Base-by-base conservation (phyloP, 2,888 invertebrate genomes). In the Andrena flavipes region DNA sequence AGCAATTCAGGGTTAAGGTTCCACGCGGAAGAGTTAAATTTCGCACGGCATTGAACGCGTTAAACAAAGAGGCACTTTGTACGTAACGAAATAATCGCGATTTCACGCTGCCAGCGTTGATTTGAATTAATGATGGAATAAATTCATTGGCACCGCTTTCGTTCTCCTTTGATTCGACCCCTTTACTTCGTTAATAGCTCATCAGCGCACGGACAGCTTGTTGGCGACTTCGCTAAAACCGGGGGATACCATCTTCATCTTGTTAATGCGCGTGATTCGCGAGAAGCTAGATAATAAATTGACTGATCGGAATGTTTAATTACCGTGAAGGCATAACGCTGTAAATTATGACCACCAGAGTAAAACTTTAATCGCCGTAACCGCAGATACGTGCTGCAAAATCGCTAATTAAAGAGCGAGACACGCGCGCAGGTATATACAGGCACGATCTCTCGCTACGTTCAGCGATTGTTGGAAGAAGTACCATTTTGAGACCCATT, bases 261-360 rank as follows among this genome's bases (percentile, higher is more conserved):
- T 30, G 6, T 56, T 26, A 54, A 49, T 48, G 26, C 48, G 42
- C 20, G 63, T 23, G 62, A 67, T n/a, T 10, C 13, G 26, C n/a
- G n/a, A 2, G 42, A n/a, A 48, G 51, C 35, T 68, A 29, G 29
- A 16, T 49, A 16, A 67, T 20, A 5, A 48, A 48, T 51, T 20
- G 49, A 33, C 42, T 33, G 69, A 33, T 60, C 60, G 64, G 64
- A 30, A 74, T 33, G 65, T 67, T 74, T 76, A 74, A 71, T 71
- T 54, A 30, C n/a, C 51, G 71, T 70, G 49, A 68, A 62, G 59
- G 35, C 75, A 62, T 72, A 72, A 64, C 70, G 3, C 8, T 2
- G 23, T 26, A 62, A 51, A 56, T 80, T 59, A 54, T 48, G 13
- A 26, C 51, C 7, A 29, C n/a, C 65, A 4, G 20, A 74, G 29